These are phyloP conservation scores for Coluber constrictor DNA, from an alignment of 2,797 vertebrate species.

Conservation along the genomic window DNA sequence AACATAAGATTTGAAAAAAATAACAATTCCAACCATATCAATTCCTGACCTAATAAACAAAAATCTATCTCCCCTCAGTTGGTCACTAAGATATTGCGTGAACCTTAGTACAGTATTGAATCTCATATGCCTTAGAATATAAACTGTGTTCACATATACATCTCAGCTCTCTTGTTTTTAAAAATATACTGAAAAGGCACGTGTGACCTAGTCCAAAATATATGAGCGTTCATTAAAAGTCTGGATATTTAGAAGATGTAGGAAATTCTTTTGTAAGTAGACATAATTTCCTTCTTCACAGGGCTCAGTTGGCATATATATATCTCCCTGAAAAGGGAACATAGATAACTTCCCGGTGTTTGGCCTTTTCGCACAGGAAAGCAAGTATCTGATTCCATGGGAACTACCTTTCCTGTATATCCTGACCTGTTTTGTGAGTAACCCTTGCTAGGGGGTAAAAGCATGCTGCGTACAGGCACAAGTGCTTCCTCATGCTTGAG, in stretches of 20 bases:
- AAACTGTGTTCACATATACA: not conserved
- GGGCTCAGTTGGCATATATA: not conserved
- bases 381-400: not conserved
- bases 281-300: not conserved
- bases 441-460: slow-evolving; percentile 4
- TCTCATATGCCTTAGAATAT: not conserved
- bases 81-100: not conserved
- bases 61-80: not conserved
- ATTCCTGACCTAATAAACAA: not conserved
- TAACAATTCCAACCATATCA: not conserved
- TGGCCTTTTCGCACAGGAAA: not conserved
- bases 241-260: not conserved
- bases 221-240: not conserved
- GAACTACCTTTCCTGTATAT: not conserved
- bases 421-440: slow-evolving; percentile 6
- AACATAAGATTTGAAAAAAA: not conserved
- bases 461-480: not conserved
- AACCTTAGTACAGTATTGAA: not conserved
- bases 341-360: not conserved
- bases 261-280: not conserved
- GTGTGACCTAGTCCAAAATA: not conserved
- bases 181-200: not conserved
- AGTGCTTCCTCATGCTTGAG: slow-evolving; percentile 21
- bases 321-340: not conserved
- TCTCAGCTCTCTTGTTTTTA: not conserved